phyloP scores from a whole-genome alignment of 2,113 vertebrate genomes.

The Oostethus manadensis region DNA sequence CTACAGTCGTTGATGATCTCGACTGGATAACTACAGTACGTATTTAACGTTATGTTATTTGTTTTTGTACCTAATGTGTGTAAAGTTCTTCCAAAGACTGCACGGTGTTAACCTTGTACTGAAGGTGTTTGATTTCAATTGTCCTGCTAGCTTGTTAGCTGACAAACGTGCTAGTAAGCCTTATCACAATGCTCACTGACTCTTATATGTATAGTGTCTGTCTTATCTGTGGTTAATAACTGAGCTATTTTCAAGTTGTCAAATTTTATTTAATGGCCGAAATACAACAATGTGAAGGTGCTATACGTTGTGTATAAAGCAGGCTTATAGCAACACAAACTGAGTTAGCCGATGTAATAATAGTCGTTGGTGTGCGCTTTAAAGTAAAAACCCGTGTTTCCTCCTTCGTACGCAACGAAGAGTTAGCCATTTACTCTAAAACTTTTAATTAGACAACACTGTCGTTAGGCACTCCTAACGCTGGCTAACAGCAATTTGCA shows the following conservation, averaged over 20 bases:
- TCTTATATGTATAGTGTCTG: background rate
- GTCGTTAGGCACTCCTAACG: background rate
- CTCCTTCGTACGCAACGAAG: background rate
- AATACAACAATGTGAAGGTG: background rate
- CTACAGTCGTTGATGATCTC: slow-evolving; percentile 14
- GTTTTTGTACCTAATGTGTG: background rate
- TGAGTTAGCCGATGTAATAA: background rate
- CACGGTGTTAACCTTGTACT: background rate
- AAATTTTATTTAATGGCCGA: background rate
- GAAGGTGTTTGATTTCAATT: slow-evolving; percentile 5
- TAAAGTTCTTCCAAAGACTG: background rate
- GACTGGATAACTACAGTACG: slow-evolving; percentile 21
- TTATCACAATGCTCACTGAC: slow-evolving; percentile 12
- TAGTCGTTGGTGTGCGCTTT: background rate
- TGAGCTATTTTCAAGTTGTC: background rate
- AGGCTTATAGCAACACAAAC: background rate
- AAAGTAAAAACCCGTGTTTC: background rate
- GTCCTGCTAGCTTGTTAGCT: slow-evolving; percentile 41
- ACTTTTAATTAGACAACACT: background rate
- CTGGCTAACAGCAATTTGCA: background rate
- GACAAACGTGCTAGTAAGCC: slow-evolving; percentile 36
- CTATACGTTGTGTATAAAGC: background rate
- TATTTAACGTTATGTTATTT: background rate
- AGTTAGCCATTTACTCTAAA: background rate
- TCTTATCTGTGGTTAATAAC: slow-evolving; percentile 6